Conservation (phyloP, 1,140 invertebrate genomes). For the Steinernema feltiae region DNA sequence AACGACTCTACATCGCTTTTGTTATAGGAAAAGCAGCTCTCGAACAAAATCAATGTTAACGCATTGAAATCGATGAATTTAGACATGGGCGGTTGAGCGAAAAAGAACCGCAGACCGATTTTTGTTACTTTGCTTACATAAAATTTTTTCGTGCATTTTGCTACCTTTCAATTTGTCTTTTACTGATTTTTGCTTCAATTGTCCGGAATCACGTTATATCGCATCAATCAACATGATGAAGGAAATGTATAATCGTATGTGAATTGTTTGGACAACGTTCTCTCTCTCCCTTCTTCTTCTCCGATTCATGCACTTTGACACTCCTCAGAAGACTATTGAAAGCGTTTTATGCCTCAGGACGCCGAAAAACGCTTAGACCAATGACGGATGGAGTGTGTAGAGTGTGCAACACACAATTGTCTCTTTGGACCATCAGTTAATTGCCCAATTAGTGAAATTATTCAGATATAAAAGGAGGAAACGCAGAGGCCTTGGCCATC, state of each 20-base stretch:
- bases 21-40: slow-evolving; percentile 72
- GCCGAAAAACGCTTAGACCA: no score
- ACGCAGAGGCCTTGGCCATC: not conserved
- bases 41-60: slow-evolving; percentile 93
- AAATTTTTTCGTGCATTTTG: no score
- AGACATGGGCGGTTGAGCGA: slow-evolving; percentile 36
- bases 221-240: not conserved
- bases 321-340: not conserved
- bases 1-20: slow-evolving; percentile 4
- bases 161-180: no score
- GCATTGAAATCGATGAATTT: slow-evolving; percentile 67
- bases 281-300: not conserved
- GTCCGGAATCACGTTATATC: no score
- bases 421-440: not conserved
- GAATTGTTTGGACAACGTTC: not conserved
- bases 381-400: no score
- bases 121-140: no score
- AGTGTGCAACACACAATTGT: not conserved
- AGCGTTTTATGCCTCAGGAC: no score
- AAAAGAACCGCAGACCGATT: no score
- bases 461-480: not conserved
- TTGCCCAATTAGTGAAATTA: not conserved
- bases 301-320: not conserved
- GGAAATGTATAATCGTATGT: not conserved
- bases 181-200: no score